phyloP scores from a whole-genome alignment of 1,140 invertebrate species.

The Schlechtendalia chinensis region DNA sequence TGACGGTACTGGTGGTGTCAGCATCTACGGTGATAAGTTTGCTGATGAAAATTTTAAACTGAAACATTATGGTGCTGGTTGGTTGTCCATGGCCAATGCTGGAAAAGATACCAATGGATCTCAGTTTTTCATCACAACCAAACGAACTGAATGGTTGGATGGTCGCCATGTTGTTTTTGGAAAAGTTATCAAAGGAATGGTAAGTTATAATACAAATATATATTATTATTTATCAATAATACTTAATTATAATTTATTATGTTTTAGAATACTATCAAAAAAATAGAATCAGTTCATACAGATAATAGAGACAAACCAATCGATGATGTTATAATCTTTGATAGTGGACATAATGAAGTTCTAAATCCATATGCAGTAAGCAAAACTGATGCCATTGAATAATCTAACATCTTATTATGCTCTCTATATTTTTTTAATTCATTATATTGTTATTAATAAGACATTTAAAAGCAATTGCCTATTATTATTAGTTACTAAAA shows the following conservation, averaged over 20 bases:
- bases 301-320: constrained; percentile 73
- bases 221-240: too few species aligned
- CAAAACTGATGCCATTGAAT: constrained; percentile 74
- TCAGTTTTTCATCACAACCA: constrained; percentile 95
- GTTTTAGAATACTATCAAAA: constrained; percentile 75
- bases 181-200: constrained; percentile 88
- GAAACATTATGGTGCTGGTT: constrained; percentile 94
- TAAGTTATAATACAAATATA: constrained; percentile 56
- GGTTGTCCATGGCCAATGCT: constrained; percentile 95
- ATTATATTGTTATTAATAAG: neutral
- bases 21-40: constrained; percentile 92
- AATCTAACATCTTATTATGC: neutral
- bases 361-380: constrained; percentile 75
- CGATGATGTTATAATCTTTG: constrained; percentile 76
- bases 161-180: constrained; percentile 97
- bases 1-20: constrained; percentile 87
- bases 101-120: constrained; percentile 97
- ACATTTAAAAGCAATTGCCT: neutral
- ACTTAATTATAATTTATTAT: neutral
- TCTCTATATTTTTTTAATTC: neutral
- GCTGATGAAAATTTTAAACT: constrained; percentile 97
- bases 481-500: neutral
- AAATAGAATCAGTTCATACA: constrained; percentile 76
- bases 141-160: constrained; percentile 91
- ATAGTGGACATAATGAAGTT: constrained; percentile 69